These are phyloP conservation scores for Syndactyla subalaris DNA, from an alignment of 2,797 vertebrate species.

Conservation along the genomic window DNA sequence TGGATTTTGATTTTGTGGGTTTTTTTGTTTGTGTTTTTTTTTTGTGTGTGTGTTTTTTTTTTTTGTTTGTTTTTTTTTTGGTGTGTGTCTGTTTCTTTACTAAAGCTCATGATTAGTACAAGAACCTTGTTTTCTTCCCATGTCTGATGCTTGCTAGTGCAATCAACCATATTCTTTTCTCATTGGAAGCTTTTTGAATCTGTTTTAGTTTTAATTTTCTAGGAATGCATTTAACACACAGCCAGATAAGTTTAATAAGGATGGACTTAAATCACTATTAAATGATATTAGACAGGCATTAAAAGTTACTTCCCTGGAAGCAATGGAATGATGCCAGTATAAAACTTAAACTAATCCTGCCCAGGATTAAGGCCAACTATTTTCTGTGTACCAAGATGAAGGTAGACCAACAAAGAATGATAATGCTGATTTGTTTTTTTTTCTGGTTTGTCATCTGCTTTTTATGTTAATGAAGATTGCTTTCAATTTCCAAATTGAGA, in stretches of 20 bases:
- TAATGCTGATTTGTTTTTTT: neutral
- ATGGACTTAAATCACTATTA: neutral
- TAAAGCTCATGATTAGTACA: neutral
- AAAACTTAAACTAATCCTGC: constrained; percentile 2
- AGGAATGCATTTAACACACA: neutral
- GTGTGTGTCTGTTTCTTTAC: neutral
- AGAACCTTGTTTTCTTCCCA: neutral
- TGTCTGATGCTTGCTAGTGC: neutral
- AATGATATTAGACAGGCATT: neutral
- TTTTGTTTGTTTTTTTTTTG: neutral
- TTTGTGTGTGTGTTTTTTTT: neutral
- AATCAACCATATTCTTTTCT: neutral
- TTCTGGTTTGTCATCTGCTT: neutral
- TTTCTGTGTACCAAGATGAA: neutral
- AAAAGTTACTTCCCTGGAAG: constrained; percentile 35
- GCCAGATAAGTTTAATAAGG: constrained; percentile 5
- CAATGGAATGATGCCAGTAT: neutral
- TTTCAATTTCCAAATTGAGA: constrained; percentile 43
- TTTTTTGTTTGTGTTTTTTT: neutral
- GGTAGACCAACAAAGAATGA: neutral
- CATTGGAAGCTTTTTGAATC: neutral
- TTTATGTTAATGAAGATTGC: constrained; percentile 9
- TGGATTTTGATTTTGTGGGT: too few relatives aligned
- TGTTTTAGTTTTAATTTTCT: neutral
- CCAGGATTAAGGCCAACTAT: neutral